Evolutionary conservation across 2,113 vertebrate genomes (phyloP).

Genomic region (Numenius arquata): DNA sequence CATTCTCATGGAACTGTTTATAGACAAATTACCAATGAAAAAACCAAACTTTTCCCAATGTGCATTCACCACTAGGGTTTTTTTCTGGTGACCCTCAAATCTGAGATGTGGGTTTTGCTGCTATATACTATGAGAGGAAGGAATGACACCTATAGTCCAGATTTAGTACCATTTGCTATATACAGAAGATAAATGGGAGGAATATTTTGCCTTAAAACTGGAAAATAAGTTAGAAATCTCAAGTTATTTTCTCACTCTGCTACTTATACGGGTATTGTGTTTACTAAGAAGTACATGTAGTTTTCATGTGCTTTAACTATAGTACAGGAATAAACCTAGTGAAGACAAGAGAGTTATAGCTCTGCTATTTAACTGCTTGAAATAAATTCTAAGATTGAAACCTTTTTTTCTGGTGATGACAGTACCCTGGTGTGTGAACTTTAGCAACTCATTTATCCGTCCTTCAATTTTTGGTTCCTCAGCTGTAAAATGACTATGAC

Average conservation of each 20-base stretch:
- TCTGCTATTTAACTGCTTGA: not conserved
- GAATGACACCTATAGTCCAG: not conserved
- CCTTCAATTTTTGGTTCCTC: not conserved
- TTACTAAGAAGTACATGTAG: not conserved
- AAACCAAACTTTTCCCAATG: not conserved
- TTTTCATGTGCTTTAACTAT: not conserved
- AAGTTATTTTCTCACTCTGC: not conserved
- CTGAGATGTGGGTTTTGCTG: not conserved
- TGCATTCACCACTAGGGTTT: not conserved
- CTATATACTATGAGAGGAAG: not conserved
- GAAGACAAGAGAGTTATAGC: not conserved
- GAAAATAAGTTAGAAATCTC: not conserved
- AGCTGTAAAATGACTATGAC: not conserved
- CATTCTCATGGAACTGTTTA: not conserved
- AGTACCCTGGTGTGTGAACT: not conserved
- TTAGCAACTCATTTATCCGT: not conserved
- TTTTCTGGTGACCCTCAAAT: not conserved
- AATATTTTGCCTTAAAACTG: not conserved
- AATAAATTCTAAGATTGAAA: not conserved
- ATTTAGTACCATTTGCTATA: not conserved
- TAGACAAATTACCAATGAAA: not conserved
- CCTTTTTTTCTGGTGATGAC: not conserved
- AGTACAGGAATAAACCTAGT: not conserved
- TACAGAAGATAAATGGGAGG: not conserved
- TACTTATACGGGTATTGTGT: not conserved